A percentile compares a stretch with the other conserved stretches of the same genome.
These are phyloP conservation scores for Geococcyx californianus DNA, from an alignment of 2,113 vertebrate species.

Conservation along the genomic window DNA sequence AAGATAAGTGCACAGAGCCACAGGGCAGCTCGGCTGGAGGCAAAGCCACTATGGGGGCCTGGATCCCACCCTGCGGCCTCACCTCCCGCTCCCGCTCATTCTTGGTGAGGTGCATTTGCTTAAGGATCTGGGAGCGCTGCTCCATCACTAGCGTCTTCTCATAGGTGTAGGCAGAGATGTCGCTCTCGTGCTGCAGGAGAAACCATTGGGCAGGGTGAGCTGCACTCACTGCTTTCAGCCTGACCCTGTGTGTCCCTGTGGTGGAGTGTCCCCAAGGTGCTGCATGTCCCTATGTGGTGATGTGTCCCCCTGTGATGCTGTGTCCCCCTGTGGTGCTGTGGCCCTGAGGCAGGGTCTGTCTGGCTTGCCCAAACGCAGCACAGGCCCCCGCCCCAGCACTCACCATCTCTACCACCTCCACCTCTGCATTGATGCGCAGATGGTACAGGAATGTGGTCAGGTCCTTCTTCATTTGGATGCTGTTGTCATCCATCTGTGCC, in stretches of 20 bases:
- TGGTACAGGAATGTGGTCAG: constrained; percentile 97
- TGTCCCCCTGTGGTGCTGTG: neutral
- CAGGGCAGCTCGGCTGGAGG: rapidly evolving
- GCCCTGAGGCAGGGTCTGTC: neutral
- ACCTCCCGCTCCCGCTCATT: constrained; percentile 96
- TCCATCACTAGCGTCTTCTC: constrained; percentile 99
- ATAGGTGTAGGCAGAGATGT: constrained; percentile 98
- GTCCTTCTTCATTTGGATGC: constrained; percentile 99
- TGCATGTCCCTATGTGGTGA: neutral
- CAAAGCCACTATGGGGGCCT: neutral
- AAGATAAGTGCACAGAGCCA: neutral
- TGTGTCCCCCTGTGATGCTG: too few species aligned
- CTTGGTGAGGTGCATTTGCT: constrained; percentile 98
- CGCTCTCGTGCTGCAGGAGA: constrained; percentile 88
- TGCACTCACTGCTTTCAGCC: neutral
- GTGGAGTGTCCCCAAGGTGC: neutral
- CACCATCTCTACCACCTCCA: constrained; percentile 99
- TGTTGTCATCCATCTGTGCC: constrained; percentile 98
- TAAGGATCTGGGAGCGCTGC: constrained; percentile 97
- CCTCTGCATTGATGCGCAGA: constrained; percentile 91
- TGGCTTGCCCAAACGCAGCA: neutral
- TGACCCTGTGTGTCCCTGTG: too few species aligned
- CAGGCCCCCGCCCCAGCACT: neutral
- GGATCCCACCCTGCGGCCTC: neutral
- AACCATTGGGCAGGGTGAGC: neutral